Conservation (phyloP, 2,888 invertebrate genomes). For the Rhagonycha fulva region DNA sequence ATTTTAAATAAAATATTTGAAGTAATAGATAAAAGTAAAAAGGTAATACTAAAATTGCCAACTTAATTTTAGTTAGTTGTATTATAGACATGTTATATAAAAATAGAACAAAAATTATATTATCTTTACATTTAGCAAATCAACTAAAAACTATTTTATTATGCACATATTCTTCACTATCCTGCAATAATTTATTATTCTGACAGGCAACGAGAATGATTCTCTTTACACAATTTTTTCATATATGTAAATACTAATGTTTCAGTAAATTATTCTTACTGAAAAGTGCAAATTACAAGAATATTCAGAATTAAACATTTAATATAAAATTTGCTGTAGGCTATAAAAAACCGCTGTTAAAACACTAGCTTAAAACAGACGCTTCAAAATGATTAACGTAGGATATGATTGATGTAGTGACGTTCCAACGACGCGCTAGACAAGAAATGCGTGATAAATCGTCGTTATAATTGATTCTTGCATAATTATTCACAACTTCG, state of each 20-base stretch:
- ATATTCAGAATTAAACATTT: background rate
- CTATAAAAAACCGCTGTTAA: slow-evolving; percentile 18
- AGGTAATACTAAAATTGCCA: no score
- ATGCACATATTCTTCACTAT: background rate
- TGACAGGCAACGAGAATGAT: background rate
- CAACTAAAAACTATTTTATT: background rate
- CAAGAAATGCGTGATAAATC: slow-evolving; percentile 52
- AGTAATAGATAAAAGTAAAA: no score
- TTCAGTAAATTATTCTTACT: background rate
- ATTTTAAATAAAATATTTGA: no score
- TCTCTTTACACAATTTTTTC: background rate
- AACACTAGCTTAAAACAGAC: slow-evolving; percentile 41
- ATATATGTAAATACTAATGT: background rate
- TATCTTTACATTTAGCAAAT: background rate
- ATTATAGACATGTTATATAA: no score
- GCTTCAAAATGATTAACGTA: slow-evolving; percentile 47
- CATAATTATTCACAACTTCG: slow-evolving; percentile 55
- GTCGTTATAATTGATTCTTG: slow-evolving; percentile 55
- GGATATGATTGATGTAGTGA: slow-evolving; percentile 51
- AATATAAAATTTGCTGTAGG: background rate
- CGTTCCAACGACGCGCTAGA: slow-evolving; percentile 36
- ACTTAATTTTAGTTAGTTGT: no score
- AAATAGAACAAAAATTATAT: background rate
- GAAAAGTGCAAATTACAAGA: background rate
- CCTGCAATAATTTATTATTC: background rate